Evolutionary conservation across 2,113 vertebrate species (phyloP), one percentile per base, ranked within the genome.

Genomic region (Menidia beryllina): DNA sequence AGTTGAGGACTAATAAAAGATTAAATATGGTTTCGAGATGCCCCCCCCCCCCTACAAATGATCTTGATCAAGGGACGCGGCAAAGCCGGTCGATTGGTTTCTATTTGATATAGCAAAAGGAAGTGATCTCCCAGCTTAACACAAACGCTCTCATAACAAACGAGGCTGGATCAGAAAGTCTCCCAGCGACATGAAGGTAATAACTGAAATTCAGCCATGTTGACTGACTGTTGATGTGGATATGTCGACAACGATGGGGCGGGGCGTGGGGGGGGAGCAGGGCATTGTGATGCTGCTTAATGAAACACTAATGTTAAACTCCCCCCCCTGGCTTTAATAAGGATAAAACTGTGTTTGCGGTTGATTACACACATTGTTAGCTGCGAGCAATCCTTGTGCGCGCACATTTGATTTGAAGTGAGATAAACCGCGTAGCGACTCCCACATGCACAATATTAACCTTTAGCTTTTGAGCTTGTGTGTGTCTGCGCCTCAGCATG

Each of bases 361-460:
- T 82, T 77, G 23, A 36, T 52, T 49, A 8, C 61, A 41, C 55
- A 68, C 63, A 70, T n/a, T 34, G 52, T 67, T 60, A 30, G 41
- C 39, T 12, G 58, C 57, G 69, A 69, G 75, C 61, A 41, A 82
- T 47, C 70, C 72, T 14, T 30, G 26, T 47, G 63, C 56, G 39
- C 57, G 65, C 72, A 70, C 26, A 61, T 60, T 66, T 72, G 39
- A 57, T 70, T 79, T 55, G 79, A 70, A 71, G 7, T 15, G 25
- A 79, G 79, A 86, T 82, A 75, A 87, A 86, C 85, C 67, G 57
- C 62, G 73, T 56, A 39, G 65, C 77, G 63, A 67, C 74, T 76
- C 81, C 85, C 86, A 69, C 68, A 85, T 81, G 79, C 77, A 64
- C 86, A 79, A 57, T 83, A 86, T 85, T 91, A 91, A 86, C 89